A percentile compares a stretch with the other conserved stretches of the same genome.
phyloP scores from a whole-genome alignment of 2,797 vertebrate genomes.

The Sebastes wilsoni region DNA sequence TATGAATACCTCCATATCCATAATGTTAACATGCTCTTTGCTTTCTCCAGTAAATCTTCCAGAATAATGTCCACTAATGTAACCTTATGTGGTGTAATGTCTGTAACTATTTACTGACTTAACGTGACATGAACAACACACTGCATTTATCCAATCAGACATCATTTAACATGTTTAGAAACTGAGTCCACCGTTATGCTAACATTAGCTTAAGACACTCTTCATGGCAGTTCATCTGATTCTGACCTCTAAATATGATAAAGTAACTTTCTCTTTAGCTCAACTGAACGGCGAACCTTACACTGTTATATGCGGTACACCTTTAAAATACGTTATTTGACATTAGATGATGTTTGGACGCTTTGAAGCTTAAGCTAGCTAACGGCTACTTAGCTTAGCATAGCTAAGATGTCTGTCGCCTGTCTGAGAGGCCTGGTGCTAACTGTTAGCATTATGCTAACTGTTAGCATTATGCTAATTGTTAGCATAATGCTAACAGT shows the following conservation, averaged over 20 bases:
- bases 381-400: not conserved
- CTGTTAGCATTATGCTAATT: accelerated
- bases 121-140: too few species aligned
- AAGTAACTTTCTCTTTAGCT: accelerated
- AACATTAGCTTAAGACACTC: not conserved
- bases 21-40: not conserved
- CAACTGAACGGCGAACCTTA: not conserved
- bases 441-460: not conserved
- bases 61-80: too few species aligned
- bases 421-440: conserved; percentile 39
- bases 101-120: accelerated
- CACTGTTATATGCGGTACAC: accelerated
- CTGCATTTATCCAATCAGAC: accelerated
- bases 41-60: too few species aligned
- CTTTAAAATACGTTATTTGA: not conserved
- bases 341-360: not conserved
- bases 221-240: accelerated
- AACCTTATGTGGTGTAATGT: accelerated
- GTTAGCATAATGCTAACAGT: not conserved
- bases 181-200: not conserved
- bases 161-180: accelerated
- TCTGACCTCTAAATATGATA: accelerated
- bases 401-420: conserved; percentile 74
- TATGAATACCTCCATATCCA: accelerated
- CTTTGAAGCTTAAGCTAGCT: not conserved